Evolutionary conservation across 2,113 vertebrate species (phyloP), one percentile per base, ranked within the genome.

Genomic region (Notothenia rossii): DNA sequence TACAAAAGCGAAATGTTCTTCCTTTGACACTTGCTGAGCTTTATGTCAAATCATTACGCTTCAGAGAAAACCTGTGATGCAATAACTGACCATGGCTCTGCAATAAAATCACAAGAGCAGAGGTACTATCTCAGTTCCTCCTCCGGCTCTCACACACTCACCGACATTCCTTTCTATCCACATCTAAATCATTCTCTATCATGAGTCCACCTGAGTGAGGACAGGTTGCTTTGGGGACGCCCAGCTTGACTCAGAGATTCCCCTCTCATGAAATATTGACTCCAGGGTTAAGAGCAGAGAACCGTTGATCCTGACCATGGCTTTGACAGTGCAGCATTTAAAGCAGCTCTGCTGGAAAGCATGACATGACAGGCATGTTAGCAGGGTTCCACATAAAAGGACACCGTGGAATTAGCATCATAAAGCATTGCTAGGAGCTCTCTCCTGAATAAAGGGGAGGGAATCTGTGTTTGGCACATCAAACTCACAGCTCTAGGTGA

Each of bases 141-240:
- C 59, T 62, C 54, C 49, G 55, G 64, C 68, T 64, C 45, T 49
- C 10, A 6, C 45, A 43, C 9, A 20, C 61, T 65, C 74, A 1
- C 48, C 55, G 60, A 71, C 56, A 70, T 68, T 83, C 69, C 71
- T 84, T 75, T 72, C 66, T 56, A 81, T 88, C 87, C 77, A 71
- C 75, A 75, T 87, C 67, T 94, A 81, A 91, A 93, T 93, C 86
- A 94, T 94, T 93, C 92, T 88, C 84, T 92, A 72, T 89, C 82
- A 92, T 92, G 87, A 91, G 49, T 79, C 58, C 79, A 79, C 86
- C 81, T 89, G 84, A 68, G 72, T 18, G 55, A 76, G 72, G 83
- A 72, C 14, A 45, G 74, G 53, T 10, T 72, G 75, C 80, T 75
- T 49, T 67, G 56, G 85, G 72, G 86, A 70, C 10, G 17, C 56